A percentile compares a stretch with the other conserved stretches of the same genome.
Evolutionary conservation across 2,797 vertebrate genomes (phyloP).

Genomic region (Acridotheres tristis): DNA sequence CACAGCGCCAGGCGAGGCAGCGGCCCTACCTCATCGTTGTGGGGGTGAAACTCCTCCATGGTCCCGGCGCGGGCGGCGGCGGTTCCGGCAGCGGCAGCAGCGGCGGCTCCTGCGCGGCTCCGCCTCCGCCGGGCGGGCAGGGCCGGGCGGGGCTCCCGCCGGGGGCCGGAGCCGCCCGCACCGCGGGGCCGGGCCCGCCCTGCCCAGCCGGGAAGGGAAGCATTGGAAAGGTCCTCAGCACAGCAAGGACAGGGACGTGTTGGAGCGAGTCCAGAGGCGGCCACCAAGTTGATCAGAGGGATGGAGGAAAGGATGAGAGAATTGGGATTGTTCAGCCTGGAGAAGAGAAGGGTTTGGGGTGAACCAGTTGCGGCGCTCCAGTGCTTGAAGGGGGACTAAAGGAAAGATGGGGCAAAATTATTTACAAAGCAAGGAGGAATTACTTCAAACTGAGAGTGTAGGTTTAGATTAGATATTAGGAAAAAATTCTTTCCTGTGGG

Average conservation of each 20-base stretch:
- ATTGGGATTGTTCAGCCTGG: not conserved
- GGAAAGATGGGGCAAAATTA: not conserved
- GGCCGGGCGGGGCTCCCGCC: not conserved
- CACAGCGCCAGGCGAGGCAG: too few relatives aligned
- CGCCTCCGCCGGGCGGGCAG: not conserved
- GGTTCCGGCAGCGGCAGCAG: not conserved
- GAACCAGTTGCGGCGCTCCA: not conserved
- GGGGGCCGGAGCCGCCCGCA: not conserved
- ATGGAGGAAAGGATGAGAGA: not conserved
- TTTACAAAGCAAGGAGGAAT: not conserved
- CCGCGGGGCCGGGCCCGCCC: rapidly evolving
- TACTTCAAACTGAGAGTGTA: too few relatives aligned
- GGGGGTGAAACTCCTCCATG: constrained; percentile 76
- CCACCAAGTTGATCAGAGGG: too few relatives aligned
- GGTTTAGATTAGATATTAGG: not conserved
- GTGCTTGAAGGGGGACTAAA: too few relatives aligned
- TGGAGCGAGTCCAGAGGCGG: not conserved
- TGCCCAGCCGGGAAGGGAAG: too few relatives aligned
- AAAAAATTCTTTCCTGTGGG: not conserved
- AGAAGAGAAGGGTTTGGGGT: not conserved
- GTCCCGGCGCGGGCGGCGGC: not conserved
- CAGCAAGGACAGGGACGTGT: rapidly evolving
- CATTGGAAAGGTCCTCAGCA: rapidly evolving
- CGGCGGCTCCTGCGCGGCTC: not conserved
- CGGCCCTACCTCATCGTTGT: constrained; percentile 72